Conservation (phyloP, 2,888 invertebrate species). For the Hoplodrina blanda region DNA sequence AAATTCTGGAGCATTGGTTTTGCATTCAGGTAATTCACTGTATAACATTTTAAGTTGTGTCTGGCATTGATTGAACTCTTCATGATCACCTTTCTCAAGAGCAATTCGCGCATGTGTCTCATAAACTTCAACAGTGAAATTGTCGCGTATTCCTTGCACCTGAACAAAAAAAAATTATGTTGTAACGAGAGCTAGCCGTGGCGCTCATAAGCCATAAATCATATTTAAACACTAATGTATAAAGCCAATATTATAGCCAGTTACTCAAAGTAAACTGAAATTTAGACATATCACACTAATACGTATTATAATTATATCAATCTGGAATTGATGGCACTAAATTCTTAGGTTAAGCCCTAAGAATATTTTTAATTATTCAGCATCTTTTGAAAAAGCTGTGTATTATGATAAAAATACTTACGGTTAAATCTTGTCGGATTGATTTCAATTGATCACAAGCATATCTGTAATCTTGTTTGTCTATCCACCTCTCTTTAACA, state of each 20-base stretch:
- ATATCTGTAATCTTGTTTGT: slow-evolving; percentile 98
- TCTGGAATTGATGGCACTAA: background rate
- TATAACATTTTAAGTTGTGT: slow-evolving; percentile 99
- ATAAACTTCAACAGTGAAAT: slow-evolving; percentile 99
- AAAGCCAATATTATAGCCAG: too few relatives aligned
- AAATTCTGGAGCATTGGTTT: slow-evolving; percentile 96
- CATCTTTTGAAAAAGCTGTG: too few relatives aligned
- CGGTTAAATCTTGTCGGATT: slow-evolving; percentile 99
- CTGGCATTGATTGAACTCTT: slow-evolving; percentile 99
- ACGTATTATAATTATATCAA: background rate
- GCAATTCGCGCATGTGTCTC: slow-evolving; percentile 99
- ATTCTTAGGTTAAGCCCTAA: background rate
- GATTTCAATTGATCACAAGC: slow-evolving; percentile 99
- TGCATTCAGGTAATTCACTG: slow-evolving; percentile 92
- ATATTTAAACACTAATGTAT: too few relatives aligned
- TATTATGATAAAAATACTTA: slow-evolving; percentile 82
- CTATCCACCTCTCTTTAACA: slow-evolving; percentile 97
- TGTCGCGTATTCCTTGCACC: slow-evolving; percentile 98
- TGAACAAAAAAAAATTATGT: slow-evolving; percentile 75
- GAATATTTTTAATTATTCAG: background rate
- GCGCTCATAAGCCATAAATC: too few relatives aligned
- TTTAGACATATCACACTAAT: too few relatives aligned
- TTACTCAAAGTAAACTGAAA: too few relatives aligned
- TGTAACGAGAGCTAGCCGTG: background rate
- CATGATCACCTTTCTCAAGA: slow-evolving; percentile 99